Evolutionary conservation across 2,113 vertebrate genomes (phyloP).

Genomic region (Pterophyllum scalare): DNA sequence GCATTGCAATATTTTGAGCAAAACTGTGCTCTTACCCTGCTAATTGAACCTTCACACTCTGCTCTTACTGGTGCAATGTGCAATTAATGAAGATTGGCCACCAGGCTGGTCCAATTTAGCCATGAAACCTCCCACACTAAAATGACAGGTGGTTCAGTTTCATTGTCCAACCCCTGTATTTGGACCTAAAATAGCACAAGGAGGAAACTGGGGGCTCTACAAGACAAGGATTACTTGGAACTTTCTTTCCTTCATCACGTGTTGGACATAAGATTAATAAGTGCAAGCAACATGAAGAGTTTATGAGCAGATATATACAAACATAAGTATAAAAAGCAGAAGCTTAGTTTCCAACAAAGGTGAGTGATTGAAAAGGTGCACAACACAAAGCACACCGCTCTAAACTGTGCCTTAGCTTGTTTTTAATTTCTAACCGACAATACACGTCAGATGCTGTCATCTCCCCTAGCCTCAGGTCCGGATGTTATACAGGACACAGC

Average conservation of each 20-base stretch:
- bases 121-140: no score
- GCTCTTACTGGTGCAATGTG: no score
- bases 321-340: not conserved
- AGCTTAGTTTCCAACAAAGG: not conserved
- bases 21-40: no score
- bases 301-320: not conserved
- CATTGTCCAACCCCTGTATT: no score
- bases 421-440: slow-evolving; percentile 1
- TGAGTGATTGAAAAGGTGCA: not conserved
- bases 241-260: no score
- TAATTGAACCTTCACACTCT: no score
- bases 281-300: not conserved
- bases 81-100: no score
- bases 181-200: not conserved
- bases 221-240: not conserved
- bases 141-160: no score
- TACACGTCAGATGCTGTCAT: not conserved
- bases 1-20: no score
- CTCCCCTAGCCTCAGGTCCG: not conserved
- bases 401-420: not conserved
- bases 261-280: no score
- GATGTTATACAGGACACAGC: slow-evolving; percentile 6
- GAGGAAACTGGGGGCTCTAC: not conserved
- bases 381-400: not conserved
- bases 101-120: no score